Evolutionary conservation across 1,140 invertebrate genomes (phyloP), one percentile per base, ranked within the genome.

Genomic region (Bombus picipes): DNA sequence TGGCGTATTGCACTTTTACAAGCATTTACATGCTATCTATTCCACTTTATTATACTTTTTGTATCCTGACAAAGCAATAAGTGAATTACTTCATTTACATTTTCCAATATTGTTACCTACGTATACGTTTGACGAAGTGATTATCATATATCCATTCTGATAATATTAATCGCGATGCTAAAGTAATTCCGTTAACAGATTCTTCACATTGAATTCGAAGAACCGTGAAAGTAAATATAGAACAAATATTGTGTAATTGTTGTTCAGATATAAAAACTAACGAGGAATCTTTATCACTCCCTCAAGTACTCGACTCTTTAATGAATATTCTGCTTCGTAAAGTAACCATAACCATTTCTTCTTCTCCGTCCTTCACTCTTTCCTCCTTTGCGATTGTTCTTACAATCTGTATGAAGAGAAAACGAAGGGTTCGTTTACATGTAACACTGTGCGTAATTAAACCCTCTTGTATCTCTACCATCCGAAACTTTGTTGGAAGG

Each of bases 401-500:
- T 75, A 82, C 32, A 47, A 75, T 83, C 53, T 76, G 12, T 12
- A 25, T 8, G 74, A 62, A 39, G 34, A 53, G 41, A 70, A 77
- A 84, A 39, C 74, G 12, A 59, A 71, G 75, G 47, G 71, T 53
- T 84, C 65, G 47, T 71, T 70, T 84, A 66, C 75, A 84, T 47
- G 74, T 43, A 70, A 62, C 47, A 70, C 43, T 9, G 82, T 41
- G 43, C 59, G 82, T 79, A 84, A 84, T 84, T 84, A 84, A 84
- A 84, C 62, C 71, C 34, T 68, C 65, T 78, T 79, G 68, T 71
- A 43, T 78, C 37, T 28, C 28, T 22, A 39, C 22, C 34, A 41
- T 68, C 65, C 71, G 22, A 47, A 78, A 70, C n/a, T 41, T 83
- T 32, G 10, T n/a, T 78, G 77, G 78, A 83, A 83, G 53, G 81